These are phyloP conservation scores for Athalia circularis DNA, from an alignment of 2,888 invertebrate genomes.

Conservation along the genomic window DNA sequence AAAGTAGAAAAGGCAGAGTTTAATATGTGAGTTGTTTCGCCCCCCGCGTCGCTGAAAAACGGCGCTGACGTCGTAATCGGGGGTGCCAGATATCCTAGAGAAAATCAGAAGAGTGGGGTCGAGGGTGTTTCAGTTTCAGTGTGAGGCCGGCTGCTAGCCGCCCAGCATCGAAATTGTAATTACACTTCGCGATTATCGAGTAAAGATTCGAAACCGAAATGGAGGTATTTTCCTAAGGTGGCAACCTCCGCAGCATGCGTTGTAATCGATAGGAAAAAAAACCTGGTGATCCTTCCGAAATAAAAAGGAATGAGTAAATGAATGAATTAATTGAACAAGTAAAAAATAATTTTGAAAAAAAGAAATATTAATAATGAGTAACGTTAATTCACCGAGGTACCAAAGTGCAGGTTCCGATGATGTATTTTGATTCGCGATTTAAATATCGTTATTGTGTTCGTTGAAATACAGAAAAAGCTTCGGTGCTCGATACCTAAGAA, in stretches of 20 bases:
- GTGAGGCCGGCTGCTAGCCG: constrained; percentile 73
- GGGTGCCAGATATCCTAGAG: constrained; percentile 47
- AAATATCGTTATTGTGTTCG: neutral
- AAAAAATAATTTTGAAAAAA: constrained; percentile 4
- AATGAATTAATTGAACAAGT: neutral
- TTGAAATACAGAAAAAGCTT: neutral
- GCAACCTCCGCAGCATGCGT: constrained; percentile 56
- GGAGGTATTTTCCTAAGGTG: constrained; percentile 43
- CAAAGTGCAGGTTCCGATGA: constrained; percentile 7
- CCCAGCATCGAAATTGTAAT: constrained; percentile 68
- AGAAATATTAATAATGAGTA: neutral
- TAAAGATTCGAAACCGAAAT: constrained; percentile 44
- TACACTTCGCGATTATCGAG: constrained; percentile 56
- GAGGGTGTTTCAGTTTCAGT: constrained; percentile 62
- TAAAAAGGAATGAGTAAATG: constrained; percentile 23
- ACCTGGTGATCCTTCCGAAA: constrained; percentile 36
- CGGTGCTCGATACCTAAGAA: neutral
- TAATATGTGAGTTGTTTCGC: constrained; percentile 28
- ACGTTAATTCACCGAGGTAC: neutral
- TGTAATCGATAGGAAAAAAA: constrained; percentile 60
- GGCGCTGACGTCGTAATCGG: constrained; percentile 36
- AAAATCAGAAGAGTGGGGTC: constrained; percentile 55
- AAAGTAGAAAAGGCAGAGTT: too few relatives aligned
- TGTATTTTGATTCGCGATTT: neutral
- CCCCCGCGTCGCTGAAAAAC: constrained; percentile 38